Conservation (phyloP, 2,797 vertebrate genomes). For the Aplochiton taeniatus region DNA sequence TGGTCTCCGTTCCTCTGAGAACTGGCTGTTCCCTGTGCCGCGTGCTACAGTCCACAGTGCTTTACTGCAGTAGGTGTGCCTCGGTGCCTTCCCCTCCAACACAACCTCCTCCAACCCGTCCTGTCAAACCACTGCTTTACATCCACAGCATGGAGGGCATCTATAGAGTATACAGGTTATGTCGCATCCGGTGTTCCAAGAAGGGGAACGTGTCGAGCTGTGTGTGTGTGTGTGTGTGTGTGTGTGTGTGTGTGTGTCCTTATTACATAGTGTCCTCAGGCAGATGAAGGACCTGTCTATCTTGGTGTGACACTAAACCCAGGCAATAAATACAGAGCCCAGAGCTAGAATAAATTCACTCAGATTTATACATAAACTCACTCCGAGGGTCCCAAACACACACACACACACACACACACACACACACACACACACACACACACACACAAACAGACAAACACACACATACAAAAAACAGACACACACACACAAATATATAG, state of each 20-base stretch:
- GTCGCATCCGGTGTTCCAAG: too few species aligned
- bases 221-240: conserved; percentile 9
- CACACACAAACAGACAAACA: conserved; percentile 7
- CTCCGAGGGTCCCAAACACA: too few species aligned
- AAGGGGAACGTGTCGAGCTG: background rate
- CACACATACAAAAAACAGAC: conserved; percentile 30
- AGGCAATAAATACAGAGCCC: conserved; percentile 7
- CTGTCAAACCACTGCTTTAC: too few species aligned
- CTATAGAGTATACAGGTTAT: too few species aligned
- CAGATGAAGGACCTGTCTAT: conserved; percentile 1
- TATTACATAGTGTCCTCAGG: background rate
- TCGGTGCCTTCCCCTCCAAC: too few species aligned
- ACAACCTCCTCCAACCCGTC: too few species aligned
- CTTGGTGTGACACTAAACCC: background rate
- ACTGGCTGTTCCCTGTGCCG: too few species aligned
- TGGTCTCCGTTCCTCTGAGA: too few species aligned
- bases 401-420: background rate
- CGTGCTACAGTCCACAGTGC: too few species aligned
- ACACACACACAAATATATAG: conserved; percentile 15
- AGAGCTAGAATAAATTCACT: conserved; percentile 8
- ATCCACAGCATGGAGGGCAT: too few species aligned
- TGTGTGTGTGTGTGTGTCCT: conserved; percentile 3
- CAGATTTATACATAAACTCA: background rate
- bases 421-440: background rate
- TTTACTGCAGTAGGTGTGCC: too few species aligned